Evolutionary conservation across 2,888 invertebrate species (phyloP).

Genomic region (Tortrix viridana): DNA sequence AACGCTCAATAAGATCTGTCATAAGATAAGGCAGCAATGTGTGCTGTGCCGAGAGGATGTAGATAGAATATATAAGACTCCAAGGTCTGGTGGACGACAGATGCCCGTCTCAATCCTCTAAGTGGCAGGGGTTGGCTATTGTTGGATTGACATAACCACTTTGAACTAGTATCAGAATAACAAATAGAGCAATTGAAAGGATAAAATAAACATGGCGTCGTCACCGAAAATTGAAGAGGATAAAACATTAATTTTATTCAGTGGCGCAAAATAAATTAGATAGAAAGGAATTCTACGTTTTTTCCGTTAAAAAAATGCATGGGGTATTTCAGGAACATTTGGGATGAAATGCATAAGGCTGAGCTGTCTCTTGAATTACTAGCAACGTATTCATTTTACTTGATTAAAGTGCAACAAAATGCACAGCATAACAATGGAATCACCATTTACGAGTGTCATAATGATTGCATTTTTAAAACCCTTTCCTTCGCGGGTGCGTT

Average conservation of each 20-base stretch:
- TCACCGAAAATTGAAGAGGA: no score
- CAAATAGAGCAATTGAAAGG: no score
- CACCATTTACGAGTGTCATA: not conserved
- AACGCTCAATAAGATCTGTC: not conserved
- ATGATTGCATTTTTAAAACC: slow-evolving; percentile 20
- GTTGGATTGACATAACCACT: no score
- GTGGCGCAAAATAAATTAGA: no score
- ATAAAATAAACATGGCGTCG: no score
- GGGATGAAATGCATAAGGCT: not conserved
- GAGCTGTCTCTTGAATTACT: not conserved
- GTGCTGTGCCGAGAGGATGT: slow-evolving; percentile 55
- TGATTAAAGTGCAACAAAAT: slow-evolving; percentile 1
- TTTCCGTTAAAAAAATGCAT: no score
- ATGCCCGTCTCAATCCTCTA: slow-evolving; percentile 64
- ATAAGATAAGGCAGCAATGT: slow-evolving; percentile 21
- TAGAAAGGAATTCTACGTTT: no score
- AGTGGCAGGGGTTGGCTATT: slow-evolving; percentile 40
- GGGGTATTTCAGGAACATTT: no score
- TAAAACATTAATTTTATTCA: no score
- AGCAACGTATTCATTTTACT: not conserved
- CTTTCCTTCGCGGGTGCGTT: slow-evolving; percentile 25
- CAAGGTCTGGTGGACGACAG: slow-evolving; percentile 64
- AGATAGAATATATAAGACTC: slow-evolving; percentile 57
- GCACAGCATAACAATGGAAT: not conserved
- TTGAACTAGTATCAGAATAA: no score